Evolutionary conservation across 2,113 vertebrate species (phyloP).

Genomic region (Orthonyx spaldingii): DNA sequence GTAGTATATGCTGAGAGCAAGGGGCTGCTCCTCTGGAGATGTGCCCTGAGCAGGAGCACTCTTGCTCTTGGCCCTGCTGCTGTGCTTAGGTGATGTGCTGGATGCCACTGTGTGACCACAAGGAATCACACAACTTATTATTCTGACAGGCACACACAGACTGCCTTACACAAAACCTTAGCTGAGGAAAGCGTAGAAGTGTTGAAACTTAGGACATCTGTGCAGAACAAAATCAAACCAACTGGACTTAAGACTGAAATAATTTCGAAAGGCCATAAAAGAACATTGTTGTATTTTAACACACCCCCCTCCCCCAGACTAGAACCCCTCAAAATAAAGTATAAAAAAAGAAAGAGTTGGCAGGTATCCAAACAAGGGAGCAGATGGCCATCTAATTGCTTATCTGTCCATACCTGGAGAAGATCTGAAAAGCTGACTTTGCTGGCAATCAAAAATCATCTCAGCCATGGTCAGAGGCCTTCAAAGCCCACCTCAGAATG

Average conservation of each 20-base stretch:
- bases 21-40: not conserved
- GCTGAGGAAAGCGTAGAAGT: not conserved
- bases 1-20: not conserved
- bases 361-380: not conserved
- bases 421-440: not conserved
- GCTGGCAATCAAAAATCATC: not conserved
- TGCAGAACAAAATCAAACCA: not conserved
- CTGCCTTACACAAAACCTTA: not conserved
- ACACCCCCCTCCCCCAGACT: rapidly evolving
- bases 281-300: not conserved
- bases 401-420: not conserved
- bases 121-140: not conserved
- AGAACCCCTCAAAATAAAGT: not conserved
- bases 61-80: not conserved
- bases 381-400: not conserved
- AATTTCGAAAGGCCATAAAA: not conserved
- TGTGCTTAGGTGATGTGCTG: not conserved
- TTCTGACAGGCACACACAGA: not conserved
- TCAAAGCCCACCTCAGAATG: not conserved
- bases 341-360: not conserved
- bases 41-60: not conserved
- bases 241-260: not conserved
- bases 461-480: not conserved
- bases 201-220: not conserved
- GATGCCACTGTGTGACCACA: not conserved